Conservation (phyloP, 2,888 invertebrate species). For the Pachycephus smyrnensis region DNA sequence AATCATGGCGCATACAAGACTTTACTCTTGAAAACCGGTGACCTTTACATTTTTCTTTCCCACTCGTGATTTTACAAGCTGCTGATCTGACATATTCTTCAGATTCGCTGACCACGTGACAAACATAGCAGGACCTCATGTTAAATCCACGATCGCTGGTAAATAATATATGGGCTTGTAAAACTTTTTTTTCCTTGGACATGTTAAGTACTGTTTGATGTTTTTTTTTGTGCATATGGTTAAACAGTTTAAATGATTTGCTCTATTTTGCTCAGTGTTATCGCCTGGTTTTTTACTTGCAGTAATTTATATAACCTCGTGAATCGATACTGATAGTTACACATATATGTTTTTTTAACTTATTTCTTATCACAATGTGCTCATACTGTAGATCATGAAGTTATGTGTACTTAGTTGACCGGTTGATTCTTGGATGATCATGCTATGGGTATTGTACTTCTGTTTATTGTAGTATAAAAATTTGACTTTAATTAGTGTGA, state of each 20-base stretch:
- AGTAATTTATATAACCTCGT: neutral
- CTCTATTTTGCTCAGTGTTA: neutral
- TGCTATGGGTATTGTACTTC: neutral
- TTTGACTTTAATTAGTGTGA: neutral
- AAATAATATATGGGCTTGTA: slow-evolving; percentile 18
- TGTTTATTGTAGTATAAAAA: neutral
- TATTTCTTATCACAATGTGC: neutral
- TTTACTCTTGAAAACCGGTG: neutral
- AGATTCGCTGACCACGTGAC: neutral
- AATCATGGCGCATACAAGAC: neutral
- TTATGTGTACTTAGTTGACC: neutral
- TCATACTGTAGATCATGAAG: neutral
- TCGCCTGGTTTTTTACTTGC: neutral
- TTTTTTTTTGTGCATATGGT: neutral
- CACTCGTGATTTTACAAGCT: neutral
- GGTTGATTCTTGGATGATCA: neutral
- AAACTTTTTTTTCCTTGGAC: neutral
- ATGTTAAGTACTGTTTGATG: neutral
- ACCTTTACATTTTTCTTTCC: neutral
- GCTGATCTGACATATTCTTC: neutral
- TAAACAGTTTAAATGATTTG: neutral
- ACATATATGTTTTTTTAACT: neutral
- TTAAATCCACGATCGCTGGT: slow-evolving; percentile 37
- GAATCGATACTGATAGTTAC: neutral
- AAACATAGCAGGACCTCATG: slow-evolving; percentile 25